Evolutionary conservation across 2,113 vertebrate genomes (phyloP).

Genomic region (Mus spicilegus): DNA sequence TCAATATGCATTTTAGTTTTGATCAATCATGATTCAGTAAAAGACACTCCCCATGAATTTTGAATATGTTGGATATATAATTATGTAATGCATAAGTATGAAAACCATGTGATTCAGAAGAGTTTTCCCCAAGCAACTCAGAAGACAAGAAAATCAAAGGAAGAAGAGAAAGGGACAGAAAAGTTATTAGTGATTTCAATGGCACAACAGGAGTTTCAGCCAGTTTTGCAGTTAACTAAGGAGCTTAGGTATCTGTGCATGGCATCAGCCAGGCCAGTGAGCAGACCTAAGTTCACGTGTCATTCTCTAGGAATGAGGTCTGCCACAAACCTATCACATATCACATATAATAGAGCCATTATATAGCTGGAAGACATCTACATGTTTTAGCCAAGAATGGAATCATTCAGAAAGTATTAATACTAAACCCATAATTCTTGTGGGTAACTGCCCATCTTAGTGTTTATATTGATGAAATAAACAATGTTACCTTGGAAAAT

Average conservation of each 20-base stretch:
- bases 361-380: background rate
- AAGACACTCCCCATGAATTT: background rate
- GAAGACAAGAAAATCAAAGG: background rate
- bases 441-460: background rate
- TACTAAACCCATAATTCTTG: too few species aligned
- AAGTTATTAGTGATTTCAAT: background rate
- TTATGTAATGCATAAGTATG: background rate
- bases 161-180: background rate
- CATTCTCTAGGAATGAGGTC: background rate
- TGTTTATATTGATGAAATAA: background rate
- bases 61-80: background rate
- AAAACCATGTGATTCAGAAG: background rate
- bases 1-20: background rate
- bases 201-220: background rate
- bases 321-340: background rate
- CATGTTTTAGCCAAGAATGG: background rate
- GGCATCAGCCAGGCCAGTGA: accelerated
- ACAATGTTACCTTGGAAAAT: background rate
- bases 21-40: background rate
- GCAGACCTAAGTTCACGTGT: background rate
- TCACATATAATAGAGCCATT: background rate
- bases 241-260: background rate
- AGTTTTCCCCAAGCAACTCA: background rate
- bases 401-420: background rate
- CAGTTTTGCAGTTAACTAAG: background rate